Conservation (phyloP, 2,113 vertebrate species). For the Tachysurus fulvidraco region DNA sequence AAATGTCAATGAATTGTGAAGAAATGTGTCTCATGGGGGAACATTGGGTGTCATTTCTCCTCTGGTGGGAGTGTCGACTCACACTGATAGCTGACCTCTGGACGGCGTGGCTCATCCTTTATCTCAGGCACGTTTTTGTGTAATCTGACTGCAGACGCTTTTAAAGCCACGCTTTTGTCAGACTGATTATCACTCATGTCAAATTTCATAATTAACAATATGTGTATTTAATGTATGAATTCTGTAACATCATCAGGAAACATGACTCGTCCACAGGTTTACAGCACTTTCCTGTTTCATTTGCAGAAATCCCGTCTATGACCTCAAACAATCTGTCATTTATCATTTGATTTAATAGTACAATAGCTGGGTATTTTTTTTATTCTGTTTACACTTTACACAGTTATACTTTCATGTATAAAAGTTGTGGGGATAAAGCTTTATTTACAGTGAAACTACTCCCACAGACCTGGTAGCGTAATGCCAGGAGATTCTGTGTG, state of each 20-base stretch:
- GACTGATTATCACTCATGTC: neutral
- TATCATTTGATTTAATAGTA: neutral
- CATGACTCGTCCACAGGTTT: neutral
- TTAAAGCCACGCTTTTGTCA: neutral
- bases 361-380: neutral
- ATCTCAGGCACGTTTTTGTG: neutral
- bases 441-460: constrained; percentile 43
- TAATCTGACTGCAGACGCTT: neutral
- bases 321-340: too few species aligned
- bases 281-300: neutral
- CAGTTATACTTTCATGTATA: neutral
- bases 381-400: constrained; percentile 14
- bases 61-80: neutral
- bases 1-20: neutral
- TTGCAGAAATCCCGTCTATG: neutral
- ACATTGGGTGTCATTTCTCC: neutral
- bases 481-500: neutral
- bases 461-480: neutral
- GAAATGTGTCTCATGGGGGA: neutral
- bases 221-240: neutral
- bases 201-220: neutral
- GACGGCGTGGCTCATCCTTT: neutral
- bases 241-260: too few species aligned
- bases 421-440: neutral
- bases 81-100: constrained; percentile 9